These are phyloP conservation scores for Nymphalis urticae DNA, from an alignment of 2,888 invertebrate genomes.

Conservation along the genomic window DNA sequence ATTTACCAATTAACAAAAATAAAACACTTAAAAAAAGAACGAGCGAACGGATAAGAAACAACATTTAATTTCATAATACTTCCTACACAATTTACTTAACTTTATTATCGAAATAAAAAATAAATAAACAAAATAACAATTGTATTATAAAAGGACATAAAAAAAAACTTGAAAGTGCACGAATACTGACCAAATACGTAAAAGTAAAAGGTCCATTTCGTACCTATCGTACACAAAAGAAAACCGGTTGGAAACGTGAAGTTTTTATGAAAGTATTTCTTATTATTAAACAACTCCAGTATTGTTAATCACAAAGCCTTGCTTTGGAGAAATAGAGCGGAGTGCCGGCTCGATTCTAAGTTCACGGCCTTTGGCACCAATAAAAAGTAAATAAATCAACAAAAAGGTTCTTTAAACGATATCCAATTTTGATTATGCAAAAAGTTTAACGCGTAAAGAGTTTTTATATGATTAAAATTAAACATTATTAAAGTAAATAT, in stretches of 20 bases:
- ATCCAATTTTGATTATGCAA: not conserved
- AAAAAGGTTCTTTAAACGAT: not conserved
- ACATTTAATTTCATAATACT: too few relatives aligned
- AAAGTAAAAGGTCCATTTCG: conserved; percentile 16
- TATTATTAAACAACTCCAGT: conserved; percentile 5
- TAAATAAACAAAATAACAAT: too few relatives aligned
- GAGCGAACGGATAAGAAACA: too few relatives aligned
- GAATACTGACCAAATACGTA: not conserved
- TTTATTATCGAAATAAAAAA: too few relatives aligned
- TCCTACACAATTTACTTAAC: too few relatives aligned
- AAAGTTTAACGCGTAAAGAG: not conserved
- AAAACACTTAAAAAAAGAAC: too few relatives aligned
- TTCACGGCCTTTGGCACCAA: conserved; percentile 23
- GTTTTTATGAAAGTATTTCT: conserved; percentile 1
- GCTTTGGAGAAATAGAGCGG: conserved; percentile 8
- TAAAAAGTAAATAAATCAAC: conserved; percentile 7
- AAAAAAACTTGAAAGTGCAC: not conserved
- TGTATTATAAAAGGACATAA: conserved; percentile 6
- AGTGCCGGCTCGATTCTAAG: conserved; percentile 14
- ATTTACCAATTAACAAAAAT: too few relatives aligned
- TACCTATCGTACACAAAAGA: not conserved
- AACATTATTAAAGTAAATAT: not conserved
- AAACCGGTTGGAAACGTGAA: conserved; percentile 8
- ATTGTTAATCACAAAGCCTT: conserved; percentile 12
- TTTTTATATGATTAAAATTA: not conserved